Percentiles rank a stretch among this genome's conserved stretches.
Evolutionary conservation across 2,113 vertebrate genomes (phyloP).

Genomic region (Myotis yumanensis): DNA sequence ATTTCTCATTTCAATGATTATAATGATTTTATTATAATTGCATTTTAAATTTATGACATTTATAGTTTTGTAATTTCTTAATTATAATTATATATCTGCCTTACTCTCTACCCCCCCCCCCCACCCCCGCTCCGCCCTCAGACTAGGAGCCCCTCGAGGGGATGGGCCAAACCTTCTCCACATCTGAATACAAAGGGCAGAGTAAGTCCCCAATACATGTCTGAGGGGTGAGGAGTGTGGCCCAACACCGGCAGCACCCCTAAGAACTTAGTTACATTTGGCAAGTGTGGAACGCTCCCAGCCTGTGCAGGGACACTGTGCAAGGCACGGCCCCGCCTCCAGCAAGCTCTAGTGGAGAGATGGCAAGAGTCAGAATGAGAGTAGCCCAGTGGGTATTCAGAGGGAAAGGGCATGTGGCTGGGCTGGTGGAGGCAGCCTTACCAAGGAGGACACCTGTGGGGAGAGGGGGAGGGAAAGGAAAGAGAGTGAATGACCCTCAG

Average conservation of each 20-base stretch:
- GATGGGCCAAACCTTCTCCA: background rate
- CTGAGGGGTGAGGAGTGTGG: no score
- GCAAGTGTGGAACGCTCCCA: background rate
- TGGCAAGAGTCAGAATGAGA: background rate
- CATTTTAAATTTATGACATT: background rate
- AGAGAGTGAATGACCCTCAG: background rate
- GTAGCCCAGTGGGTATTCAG: background rate
- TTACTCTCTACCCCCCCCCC: background rate
- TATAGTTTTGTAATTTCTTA: background rate
- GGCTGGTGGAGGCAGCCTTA: background rate
- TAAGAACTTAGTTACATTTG: background rate
- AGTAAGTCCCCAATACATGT: background rate
- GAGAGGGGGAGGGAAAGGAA: background rate
- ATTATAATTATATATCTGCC: background rate
- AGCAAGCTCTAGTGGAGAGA: background rate
- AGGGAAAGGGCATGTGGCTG: background rate
- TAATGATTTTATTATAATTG: background rate
- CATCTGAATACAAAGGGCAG: background rate
- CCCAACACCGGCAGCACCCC: background rate
- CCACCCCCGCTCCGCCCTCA: no score
- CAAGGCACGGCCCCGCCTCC: background rate
- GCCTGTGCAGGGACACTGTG: background rate
- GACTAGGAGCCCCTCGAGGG: background rate
- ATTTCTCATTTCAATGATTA: constrained; percentile 38
- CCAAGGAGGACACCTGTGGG: background rate